Percentiles rank a stretch among this genome's conserved stretches.
Conservation (phyloP, 2,113 vertebrate genomes). For the Phalacrocorax carbo region DNA sequence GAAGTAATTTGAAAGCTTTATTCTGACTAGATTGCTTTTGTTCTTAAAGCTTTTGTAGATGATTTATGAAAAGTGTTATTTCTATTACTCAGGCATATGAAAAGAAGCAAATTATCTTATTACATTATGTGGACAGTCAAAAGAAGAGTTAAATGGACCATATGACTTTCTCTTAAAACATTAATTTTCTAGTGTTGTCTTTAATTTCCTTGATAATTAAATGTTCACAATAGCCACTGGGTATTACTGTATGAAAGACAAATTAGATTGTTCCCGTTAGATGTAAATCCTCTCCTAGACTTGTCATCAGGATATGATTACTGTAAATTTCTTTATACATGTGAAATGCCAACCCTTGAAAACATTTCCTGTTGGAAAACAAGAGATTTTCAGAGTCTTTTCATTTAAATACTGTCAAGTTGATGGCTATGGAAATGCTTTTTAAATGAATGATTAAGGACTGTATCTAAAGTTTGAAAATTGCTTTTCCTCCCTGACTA, state of each 20-base stretch:
- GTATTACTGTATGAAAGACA: conserved; percentile 53
- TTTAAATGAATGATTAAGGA: conserved; percentile 63
- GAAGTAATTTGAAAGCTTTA: conserved; percentile 15
- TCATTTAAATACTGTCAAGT: conserved; percentile 61
- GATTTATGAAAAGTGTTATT: conserved; percentile 51
- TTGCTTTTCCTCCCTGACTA: conserved; percentile 45
- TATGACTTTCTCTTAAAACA: conserved; percentile 37
- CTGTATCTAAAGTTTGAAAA: conserved; percentile 22
- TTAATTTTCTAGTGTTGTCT: conserved; percentile 63
- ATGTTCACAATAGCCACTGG: conserved; percentile 54
- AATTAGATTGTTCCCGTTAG: conserved; percentile 61
- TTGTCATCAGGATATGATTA: conserved; percentile 58
- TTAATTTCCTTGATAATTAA: conserved; percentile 68
- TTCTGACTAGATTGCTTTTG: not conserved
- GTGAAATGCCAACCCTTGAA: conserved; percentile 46
- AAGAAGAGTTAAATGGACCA: conserved; percentile 64
- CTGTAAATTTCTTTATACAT: conserved; percentile 39
- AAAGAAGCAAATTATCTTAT: conserved; percentile 52
- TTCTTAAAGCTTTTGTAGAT: conserved; percentile 12
- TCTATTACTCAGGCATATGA: not conserved
- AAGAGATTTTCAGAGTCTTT: conserved; percentile 57
- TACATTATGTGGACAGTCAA: conserved; percentile 40
- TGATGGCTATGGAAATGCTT: conserved; percentile 60
- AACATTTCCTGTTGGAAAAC: conserved; percentile 54
- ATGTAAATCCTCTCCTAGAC: conserved; percentile 55